These are phyloP conservation scores for Pilophorus perplexus DNA, from an alignment of 2,888 invertebrate genomes.

Conservation along the genomic window DNA sequence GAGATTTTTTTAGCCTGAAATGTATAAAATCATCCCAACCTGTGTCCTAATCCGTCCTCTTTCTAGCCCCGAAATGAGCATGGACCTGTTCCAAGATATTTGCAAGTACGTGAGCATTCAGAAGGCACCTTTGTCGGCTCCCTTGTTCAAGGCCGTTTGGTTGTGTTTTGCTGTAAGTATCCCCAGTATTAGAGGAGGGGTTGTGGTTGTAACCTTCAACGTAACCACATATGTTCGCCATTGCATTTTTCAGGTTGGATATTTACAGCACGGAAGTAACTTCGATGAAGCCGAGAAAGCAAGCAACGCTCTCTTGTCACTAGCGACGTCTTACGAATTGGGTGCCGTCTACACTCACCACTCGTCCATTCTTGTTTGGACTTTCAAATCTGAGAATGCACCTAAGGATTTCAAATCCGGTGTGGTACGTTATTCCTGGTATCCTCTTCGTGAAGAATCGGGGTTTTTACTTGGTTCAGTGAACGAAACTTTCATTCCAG, in stretches of 20 bases:
- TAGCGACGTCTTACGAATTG: slow-evolving; percentile 22
- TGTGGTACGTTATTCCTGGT: not conserved
- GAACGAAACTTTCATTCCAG: too few relatives aligned
- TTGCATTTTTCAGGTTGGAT: slow-evolving; percentile 10
- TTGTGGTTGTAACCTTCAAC: too few relatives aligned
- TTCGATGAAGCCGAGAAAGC: not conserved
- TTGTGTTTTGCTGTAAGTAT: slow-evolving; percentile 39
- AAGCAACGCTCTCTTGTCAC: not conserved
- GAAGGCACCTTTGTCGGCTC: not conserved
- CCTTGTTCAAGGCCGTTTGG: slow-evolving; percentile 40
- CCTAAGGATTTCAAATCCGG: not conserved
- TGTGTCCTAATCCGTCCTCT: not conserved
- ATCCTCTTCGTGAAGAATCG: too few relatives aligned
- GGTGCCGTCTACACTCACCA: slow-evolving; percentile 43
- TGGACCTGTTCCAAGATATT: slow-evolving; percentile 20
- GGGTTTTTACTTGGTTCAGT: too few relatives aligned
- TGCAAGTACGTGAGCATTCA: slow-evolving; percentile 25
- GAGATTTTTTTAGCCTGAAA: too few relatives aligned
- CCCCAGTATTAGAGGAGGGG: too few relatives aligned
- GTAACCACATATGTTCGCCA: too few relatives aligned
- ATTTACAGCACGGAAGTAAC: slow-evolving; percentile 17
- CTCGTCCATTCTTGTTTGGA: slow-evolving; percentile 44
- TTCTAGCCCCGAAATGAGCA: slow-evolving; percentile 32
- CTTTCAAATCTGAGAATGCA: slow-evolving; percentile 19
- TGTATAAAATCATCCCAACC: too few relatives aligned